Percentiles rank a stretch among this genome's conserved stretches.
Conservation (phyloP, 2,113 vertebrate genomes). For the Oceanites oceanicus region DNA sequence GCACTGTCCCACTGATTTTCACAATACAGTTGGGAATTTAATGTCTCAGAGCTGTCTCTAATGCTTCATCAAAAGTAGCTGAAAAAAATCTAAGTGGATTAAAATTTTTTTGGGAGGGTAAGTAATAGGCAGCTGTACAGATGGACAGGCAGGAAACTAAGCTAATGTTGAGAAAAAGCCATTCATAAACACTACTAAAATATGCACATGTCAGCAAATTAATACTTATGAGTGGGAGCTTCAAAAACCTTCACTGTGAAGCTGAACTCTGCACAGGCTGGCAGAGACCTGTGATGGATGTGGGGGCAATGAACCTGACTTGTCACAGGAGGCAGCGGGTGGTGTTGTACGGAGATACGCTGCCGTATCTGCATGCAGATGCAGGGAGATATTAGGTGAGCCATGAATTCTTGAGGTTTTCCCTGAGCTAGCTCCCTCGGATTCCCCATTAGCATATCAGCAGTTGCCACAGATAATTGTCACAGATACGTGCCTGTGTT, state of each 20-base stretch:
- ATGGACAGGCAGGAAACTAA: background rate
- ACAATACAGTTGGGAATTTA: background rate
- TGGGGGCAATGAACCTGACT: background rate
- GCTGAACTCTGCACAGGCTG: background rate
- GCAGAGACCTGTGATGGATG: background rate
- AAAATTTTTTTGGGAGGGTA: background rate
- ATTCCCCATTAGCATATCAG: background rate
- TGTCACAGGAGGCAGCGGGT: background rate
- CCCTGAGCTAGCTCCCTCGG: background rate
- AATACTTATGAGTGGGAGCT: background rate
- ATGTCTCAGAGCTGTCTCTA: background rate
- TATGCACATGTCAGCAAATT: background rate
- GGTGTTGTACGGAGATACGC: background rate
- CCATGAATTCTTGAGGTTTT: background rate
- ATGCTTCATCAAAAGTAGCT: background rate
- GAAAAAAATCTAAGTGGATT: background rate
- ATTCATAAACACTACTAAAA: background rate
- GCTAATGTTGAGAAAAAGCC: background rate
- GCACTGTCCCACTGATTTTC: background rate
- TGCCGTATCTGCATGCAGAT: background rate
- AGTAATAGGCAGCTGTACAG: background rate
- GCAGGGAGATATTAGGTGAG: background rate
- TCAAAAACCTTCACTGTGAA: background rate
- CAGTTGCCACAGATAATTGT: background rate
- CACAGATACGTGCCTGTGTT: fast-evolving